Evolutionary conservation across 1,140 invertebrate genomes (phyloP).

Genomic region (Orchesella cincta): DNA sequence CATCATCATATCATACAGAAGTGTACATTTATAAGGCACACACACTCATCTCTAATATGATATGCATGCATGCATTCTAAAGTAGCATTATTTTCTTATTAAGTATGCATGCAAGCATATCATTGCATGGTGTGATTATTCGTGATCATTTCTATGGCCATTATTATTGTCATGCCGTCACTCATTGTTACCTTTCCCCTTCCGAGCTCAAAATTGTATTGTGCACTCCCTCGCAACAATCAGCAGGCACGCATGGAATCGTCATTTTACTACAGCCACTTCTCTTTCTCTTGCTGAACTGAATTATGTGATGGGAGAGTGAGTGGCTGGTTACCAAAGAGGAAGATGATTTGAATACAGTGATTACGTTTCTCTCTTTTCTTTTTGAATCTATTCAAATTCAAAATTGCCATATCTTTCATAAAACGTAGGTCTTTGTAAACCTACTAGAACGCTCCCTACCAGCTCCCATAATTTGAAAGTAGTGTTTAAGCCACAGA

Average conservation of each 20-base stretch:
- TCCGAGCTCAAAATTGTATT: not conserved
- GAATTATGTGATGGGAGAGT: no score
- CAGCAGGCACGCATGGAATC: not conserved
- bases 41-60: no score
- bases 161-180: constrained; percentile 6
- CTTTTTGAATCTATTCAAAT: constrained; percentile 11
- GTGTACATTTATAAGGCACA: no score
- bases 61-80: constrained; percentile 2
- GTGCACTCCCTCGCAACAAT: not conserved
- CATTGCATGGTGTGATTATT: constrained; percentile 15
- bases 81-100: constrained; percentile 17
- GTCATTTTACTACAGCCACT: no score
- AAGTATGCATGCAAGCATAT: constrained; percentile 22
- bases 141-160: constrained; percentile 5
- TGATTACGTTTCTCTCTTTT: not conserved
- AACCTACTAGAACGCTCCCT: no score
- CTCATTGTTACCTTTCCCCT: constrained; percentile 10
- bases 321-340: not conserved
- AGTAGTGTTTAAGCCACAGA: no score
- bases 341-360: not conserved
- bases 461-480: no score
- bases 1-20: no score
- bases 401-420: not conserved
- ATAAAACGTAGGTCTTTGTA: no score
- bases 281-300: not conserved